These are phyloP conservation scores for Lateolabrax maculatus DNA, from an alignment of 2,797 vertebrate species.

Conservation along the genomic window DNA sequence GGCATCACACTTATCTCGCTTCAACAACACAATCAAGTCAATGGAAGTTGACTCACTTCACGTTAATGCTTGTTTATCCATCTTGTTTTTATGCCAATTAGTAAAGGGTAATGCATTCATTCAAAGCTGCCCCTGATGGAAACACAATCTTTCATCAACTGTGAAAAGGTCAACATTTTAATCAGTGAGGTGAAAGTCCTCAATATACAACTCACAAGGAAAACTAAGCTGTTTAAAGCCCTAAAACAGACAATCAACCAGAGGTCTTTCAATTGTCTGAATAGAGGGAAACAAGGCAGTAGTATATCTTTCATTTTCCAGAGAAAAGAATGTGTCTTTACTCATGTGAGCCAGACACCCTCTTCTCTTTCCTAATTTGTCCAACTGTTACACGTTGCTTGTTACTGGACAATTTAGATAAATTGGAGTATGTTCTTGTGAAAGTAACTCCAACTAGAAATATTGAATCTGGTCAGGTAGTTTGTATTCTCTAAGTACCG, in stretches of 20 bases:
- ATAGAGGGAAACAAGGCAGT: slow-evolving; percentile 18
- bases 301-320: neutral
- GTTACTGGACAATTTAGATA: neutral
- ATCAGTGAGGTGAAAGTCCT: slow-evolving; percentile 28
- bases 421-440: neutral
- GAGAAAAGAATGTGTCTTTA: neutral
- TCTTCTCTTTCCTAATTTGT: neutral
- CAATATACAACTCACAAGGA: neutral
- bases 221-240: slow-evolving; percentile 40
- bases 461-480: neutral
- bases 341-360: neutral
- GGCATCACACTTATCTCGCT: neutral
- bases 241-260: neutral
- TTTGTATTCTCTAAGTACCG: neutral
- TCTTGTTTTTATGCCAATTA: neutral
- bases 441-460: neutral
- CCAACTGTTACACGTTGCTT: neutral
- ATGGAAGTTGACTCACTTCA: neutral
- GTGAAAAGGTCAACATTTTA: slow-evolving; percentile 47
- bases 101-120: slow-evolving; percentile 33
- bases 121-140: slow-evolving; percentile 21
- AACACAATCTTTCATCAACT: slow-evolving; percentile 2
- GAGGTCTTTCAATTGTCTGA: neutral
- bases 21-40: neutral
- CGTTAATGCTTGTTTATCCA: slow-evolving; percentile 9